Evolutionary conservation across 2,113 vertebrate species (phyloP), one percentile per base, ranked within the genome.

Genomic region (Coturnix japonica): DNA sequence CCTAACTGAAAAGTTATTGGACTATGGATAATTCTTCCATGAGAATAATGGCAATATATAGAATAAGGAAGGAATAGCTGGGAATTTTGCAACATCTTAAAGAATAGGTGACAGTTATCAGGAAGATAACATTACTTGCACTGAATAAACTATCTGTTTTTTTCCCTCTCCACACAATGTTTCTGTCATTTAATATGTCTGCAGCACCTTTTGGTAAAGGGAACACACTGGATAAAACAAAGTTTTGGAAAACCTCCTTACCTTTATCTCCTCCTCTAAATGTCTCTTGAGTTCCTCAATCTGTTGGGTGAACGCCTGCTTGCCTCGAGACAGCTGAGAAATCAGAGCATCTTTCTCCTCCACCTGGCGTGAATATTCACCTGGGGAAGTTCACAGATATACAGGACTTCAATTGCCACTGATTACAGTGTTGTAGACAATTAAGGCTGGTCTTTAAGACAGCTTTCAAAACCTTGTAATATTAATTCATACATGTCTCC

Each of bases 221-320:
- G 15, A 6, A 75, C 54, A 3, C 6, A 61, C 3, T 35, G 4
- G 4, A 6, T 5, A 53, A 35, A 5, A 14, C 4, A 57, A 12
- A 43, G 74, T 63, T 23, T 5, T 53, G 9, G 9, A 66, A 35
- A 74, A 4, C 11, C 4, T 79, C 13, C 4, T 79, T 18, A 95
- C 95, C 88, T 95, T 95, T 51, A 93, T 95, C 41, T 95, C 94
- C 91, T 95, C 94, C 6, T 95, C 94, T 35, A 95, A 18, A 37
- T 94, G 94, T 22, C 94, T 92, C 14, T 94, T 95, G 56, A 95
- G 91, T 90, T 95, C 94, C 46, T 95, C 94, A 71, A 74, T 90
- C 75, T 95, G 94, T 33, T 95, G 94, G 2, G 94, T 94, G 20
- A 95, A 95, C 0, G 49, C 80, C 22, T 90, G 87, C 44, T 90